Conservation (phyloP, 92 coral and sea anemone species). For the Porites cylindrica region DNA sequence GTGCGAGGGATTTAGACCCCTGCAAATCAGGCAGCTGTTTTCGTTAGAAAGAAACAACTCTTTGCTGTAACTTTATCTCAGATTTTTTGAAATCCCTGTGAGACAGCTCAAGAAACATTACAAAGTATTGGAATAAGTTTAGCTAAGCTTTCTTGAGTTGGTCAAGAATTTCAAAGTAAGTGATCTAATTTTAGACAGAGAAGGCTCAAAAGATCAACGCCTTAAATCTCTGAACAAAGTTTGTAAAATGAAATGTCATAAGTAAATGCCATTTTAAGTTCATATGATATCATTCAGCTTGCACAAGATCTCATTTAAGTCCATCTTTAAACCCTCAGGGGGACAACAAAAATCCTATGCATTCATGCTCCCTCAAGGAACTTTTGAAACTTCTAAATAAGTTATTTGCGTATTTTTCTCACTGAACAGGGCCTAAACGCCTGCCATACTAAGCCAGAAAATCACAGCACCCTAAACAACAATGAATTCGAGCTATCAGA, state of each 20-base stretch:
- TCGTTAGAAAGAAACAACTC: background rate
- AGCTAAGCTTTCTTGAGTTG: too few relatives aligned
- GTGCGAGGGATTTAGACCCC: slow-evolving; percentile 33
- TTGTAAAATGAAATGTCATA: slow-evolving; percentile 1
- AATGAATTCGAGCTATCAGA: too few relatives aligned
- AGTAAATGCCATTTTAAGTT: slow-evolving; percentile 9
- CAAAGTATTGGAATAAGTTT: background rate
- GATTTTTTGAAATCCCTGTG: background rate
- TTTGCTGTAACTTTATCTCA: background rate
- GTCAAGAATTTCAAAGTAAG: background rate
- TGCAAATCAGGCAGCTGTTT: slow-evolving; percentile 45
- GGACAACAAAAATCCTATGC: background rate
- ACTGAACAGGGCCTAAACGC: too few relatives aligned
- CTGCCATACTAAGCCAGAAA: too few relatives aligned
- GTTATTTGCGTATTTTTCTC: too few relatives aligned
- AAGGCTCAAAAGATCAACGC: slow-evolving; percentile 20
- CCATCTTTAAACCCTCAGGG: background rate
- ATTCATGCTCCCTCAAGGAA: background rate
- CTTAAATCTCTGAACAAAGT: slow-evolving; percentile 42
- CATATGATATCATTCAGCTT: slow-evolving; percentile 16
- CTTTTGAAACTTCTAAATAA: too few relatives aligned
- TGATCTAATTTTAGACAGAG: background rate
- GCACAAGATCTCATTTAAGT: slow-evolving; percentile 21
- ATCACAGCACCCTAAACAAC: too few relatives aligned
- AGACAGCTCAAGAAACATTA: background rate